phyloP scores from a whole-genome alignment of 2,113 vertebrate genomes.

The Bos indicus region DNA sequence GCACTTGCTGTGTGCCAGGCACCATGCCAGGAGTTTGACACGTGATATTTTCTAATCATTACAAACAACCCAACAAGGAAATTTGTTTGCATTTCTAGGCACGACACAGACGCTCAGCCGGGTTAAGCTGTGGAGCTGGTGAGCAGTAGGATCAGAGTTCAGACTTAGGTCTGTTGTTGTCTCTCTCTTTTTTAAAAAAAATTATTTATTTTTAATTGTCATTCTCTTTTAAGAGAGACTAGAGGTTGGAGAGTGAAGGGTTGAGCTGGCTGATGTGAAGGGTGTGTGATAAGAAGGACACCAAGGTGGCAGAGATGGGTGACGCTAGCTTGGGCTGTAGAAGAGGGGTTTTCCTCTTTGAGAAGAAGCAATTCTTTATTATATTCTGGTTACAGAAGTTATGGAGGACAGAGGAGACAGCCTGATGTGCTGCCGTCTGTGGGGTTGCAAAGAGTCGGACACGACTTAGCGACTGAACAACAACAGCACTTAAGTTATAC shows the following conservation, averaged over 20 bases:
- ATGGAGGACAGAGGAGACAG: neutral
- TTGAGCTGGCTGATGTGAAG: fast-evolving
- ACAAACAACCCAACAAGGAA: neutral
- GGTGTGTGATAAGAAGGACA: fast-evolving
- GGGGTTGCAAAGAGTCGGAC: neutral
- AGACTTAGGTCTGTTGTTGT: neutral
- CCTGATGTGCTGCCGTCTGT: neutral
- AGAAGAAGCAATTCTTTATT: neutral
- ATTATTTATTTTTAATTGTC: neutral
- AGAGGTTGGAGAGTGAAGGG: neutral
- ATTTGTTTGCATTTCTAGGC: neutral
- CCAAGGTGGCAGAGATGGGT: neutral
- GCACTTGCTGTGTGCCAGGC: neutral
- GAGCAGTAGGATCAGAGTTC: neutral
- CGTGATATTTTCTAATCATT: neutral
- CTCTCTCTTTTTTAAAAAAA: neutral
- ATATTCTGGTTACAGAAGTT: neutral
- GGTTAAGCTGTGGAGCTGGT: neutral
- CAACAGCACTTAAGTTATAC: neutral
- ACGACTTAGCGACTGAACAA: neutral
- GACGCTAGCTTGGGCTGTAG: fast-evolving
- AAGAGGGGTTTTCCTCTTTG: neutral
- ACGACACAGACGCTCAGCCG: neutral
- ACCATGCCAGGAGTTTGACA: neutral
- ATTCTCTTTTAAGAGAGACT: neutral